Base-by-base conservation (phyloP, 2,797 vertebrate genomes). In the Poecilia velifera region DNA sequence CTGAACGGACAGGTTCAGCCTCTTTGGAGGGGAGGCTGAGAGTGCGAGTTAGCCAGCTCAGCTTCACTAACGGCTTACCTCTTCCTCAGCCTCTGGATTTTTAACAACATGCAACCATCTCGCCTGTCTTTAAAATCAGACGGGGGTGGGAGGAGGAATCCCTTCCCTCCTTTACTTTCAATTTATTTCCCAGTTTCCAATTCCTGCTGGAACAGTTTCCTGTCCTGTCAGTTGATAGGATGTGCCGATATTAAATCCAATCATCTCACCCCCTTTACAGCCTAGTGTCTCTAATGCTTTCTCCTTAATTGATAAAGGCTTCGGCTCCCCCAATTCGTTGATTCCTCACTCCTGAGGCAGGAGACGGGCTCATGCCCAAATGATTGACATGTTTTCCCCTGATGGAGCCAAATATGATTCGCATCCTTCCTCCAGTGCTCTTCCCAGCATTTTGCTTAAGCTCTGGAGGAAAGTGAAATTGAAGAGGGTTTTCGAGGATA, bases 1-100 rank as follows among this genome's bases (percentile, higher is more conserved):
- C 94, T 93, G 90, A 91, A 88, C 72, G 88, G 94, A 95, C 93
- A 92, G 92, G 93, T 96, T 95, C 91, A 94, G 93, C 90, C 88
- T 89, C 93, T 90, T 89, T 87, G 90, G 91, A 92, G 87, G 81
- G 84, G 77, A 90, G 86, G 73, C 79, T 36, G 81, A 87, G 80
- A 72, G 74, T 88, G 88, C 72, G 73, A 83, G 84, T 83, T 86
- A 87, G 89, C 80, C 84, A 72, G 85, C 86, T 91, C 74, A 71
- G 55, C 86, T 86, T 78, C 82, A 34, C 73, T 66, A 43, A 18
- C 51, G 31, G 36, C 81, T 79, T 77, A 41, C 76, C 55, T 79
- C 86, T 64, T 84, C 59, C 51, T 68, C 72, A 34, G 46, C 74
- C 41, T 57, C 64, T 36, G 57, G 49, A 74, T 74, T 84, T 74